These are phyloP conservation scores for Ganaspis brasiliensis DNA, from an alignment of 2,888 invertebrate species.

Conservation along the genomic window DNA sequence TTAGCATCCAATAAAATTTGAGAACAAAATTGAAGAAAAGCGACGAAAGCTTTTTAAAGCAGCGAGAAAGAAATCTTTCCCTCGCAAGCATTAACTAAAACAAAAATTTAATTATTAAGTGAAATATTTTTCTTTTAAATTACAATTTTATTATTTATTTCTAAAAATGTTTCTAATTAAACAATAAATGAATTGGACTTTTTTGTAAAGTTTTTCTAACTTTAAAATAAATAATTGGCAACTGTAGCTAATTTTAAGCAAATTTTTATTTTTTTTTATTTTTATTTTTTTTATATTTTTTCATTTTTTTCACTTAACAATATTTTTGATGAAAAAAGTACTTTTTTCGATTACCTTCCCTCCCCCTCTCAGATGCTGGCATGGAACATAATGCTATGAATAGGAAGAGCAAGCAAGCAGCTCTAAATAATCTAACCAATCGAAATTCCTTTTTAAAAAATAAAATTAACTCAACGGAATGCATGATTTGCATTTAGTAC, in stretches of 20 bases:
- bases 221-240: too few species aligned
- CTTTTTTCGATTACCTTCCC: conserved; percentile 81
- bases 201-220: too few species aligned
- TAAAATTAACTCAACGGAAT: conserved; percentile 38
- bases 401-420: conserved; percentile 68
- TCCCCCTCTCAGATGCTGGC: conserved; percentile 84
- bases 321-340: conserved; percentile 16
- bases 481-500: conserved; percentile 66
- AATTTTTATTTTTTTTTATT: too few species aligned
- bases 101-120: not conserved
- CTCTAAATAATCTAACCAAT: conserved; percentile 58
- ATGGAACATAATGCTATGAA: conserved; percentile 82
- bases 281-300: too few species aligned
- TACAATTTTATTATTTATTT: not conserved
- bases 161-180: too few species aligned
- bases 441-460: conserved; percentile 53
- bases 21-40: conserved; percentile 54
- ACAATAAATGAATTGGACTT: too few species aligned
- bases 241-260: too few species aligned
- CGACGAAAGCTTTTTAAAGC: conserved; percentile 63
- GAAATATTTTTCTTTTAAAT: not conserved
- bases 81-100: conserved; percentile 5
- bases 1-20: not conserved
- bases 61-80: conserved; percentile 53
- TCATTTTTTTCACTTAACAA: conserved; percentile 23